Evolutionary conservation across 2,113 vertebrate species (phyloP).

Genomic region (Ellobius talpinus): DNA sequence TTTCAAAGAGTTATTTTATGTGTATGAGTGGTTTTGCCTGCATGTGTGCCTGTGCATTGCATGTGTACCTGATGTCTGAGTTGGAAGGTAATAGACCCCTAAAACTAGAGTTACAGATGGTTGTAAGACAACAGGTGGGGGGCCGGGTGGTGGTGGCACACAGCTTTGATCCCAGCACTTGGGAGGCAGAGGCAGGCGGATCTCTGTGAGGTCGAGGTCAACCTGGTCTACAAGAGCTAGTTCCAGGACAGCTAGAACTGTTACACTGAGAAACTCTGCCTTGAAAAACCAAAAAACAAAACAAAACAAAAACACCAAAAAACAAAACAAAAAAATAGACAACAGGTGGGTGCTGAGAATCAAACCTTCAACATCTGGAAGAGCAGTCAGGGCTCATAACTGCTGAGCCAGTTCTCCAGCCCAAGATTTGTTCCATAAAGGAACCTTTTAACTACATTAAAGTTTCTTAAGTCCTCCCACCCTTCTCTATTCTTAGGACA

Average conservation of each 20-base stretch:
- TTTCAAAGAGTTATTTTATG: not conserved
- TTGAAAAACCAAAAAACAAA: too few relatives aligned
- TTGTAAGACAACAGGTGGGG: not conserved
- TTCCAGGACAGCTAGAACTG: too few relatives aligned
- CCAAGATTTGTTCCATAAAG: not conserved
- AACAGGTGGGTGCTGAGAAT: not conserved
- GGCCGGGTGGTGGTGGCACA: too few relatives aligned
- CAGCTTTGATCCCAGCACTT: too few relatives aligned
- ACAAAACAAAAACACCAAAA: too few relatives aligned
- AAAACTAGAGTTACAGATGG: not conserved
- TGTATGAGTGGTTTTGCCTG: not conserved
- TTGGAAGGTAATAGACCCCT: not conserved
- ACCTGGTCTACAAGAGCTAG: too few relatives aligned
- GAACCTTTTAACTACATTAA: conserved; percentile 16
- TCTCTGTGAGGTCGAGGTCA: too few relatives aligned
- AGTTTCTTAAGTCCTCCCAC: not conserved
- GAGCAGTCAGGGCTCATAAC: not conserved
- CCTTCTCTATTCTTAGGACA: not conserved
- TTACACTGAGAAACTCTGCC: too few relatives aligned
- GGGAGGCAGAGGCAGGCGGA: too few relatives aligned
- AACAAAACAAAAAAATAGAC: not conserved
- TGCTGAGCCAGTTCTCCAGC: not conserved
- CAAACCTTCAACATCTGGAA: not conserved
- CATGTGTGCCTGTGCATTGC: not conserved
- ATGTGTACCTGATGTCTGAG: not conserved